Evolutionary conservation across 53 echinoderm and acorn worm species (phyloP), one percentile per base, ranked within the genome.

Genomic region (Henricia sp.): DNA sequence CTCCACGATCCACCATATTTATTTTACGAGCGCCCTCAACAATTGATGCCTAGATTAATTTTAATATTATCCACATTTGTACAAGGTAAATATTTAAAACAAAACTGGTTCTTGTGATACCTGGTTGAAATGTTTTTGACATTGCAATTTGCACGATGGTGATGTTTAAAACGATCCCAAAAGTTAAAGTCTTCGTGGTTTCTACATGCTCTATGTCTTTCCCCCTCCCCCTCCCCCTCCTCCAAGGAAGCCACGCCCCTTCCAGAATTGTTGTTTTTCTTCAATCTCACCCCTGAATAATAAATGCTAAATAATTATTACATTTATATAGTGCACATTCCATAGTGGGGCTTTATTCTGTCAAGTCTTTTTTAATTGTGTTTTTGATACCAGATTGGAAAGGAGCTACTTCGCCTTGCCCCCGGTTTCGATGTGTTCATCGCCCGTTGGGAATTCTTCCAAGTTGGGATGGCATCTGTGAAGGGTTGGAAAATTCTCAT

Each of bases 351-450:
- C 19, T 3, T 3, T 17, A 3, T 51, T 17, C 52, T 51, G 52
- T n/a, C n/a, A n/a, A n/a, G n/a, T n/a, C n/a, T n/a, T n/a, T n/a
- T n/a, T n/a, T n/a, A n/a, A n/a, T n/a, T n/a, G 57, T 4, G 0
- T 33, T 52, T 1, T 44, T 19, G 4, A 29, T 39, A 17, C n/a
- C 87, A 86, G 87, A 74, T 76, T 52, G 74, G 68, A 1, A 53
- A 67, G 36, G 50, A 86, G 37, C 64, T 66, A 26, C 36, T 86
- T 20, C 77, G 74, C 11, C 77, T 86, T 12, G 76, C 87, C 38
- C 67, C 65, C 29, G 87, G 87, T 9, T 86, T 52, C 50, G 65
- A 77, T 35, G 68, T 86, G 36, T 86, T 86, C 68, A 58, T 86
- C 50, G 68, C 63, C 13, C 75, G 77, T n/a, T 37, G 65, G 51